phyloP scores from a whole-genome alignment of 92 coral and sea anemone species.

The Meandrina meandrites region DNA sequence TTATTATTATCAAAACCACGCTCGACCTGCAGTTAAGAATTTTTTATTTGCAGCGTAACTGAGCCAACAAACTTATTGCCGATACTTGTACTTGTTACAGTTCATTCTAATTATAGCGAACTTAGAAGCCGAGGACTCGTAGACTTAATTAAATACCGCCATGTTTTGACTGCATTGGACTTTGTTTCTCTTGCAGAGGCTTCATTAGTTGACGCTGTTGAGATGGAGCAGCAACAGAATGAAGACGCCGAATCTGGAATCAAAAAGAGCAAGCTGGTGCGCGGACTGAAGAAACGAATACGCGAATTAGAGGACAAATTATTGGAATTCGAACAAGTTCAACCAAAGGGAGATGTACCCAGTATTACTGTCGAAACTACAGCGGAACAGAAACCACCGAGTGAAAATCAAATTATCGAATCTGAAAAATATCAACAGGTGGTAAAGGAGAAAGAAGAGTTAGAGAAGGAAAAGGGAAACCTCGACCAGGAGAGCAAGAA shows the following conservation, averaged over 20 bases:
- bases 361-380: conserved; percentile 52
- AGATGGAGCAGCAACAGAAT: conserved; percentile 68
- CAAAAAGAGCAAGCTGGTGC: conserved; percentile 73
- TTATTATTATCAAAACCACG: too few relatives aligned
- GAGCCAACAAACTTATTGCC: too few relatives aligned
- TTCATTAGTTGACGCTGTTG: conserved; percentile 82
- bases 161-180: too few relatives aligned
- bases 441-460: conserved; percentile 52
- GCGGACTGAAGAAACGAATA: conserved; percentile 70
- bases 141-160: too few relatives aligned
- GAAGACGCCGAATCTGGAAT: conserved; percentile 71
- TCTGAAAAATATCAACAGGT: conserved; percentile 65
- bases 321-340: conserved; percentile 53
- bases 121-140: too few relatives aligned
- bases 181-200: conserved; percentile 56
- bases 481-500: conserved; percentile 67
- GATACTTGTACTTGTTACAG: too few relatives aligned
- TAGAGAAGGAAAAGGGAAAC: conserved; percentile 61
- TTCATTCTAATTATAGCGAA: too few relatives aligned
- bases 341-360: conserved; percentile 53
- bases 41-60: too few relatives aligned
- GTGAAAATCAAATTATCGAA: conserved; percentile 62
- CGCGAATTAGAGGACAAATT: conserved; percentile 74
- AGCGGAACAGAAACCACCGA: conserved; percentile 40
- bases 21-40: too few relatives aligned